These are phyloP conservation scores for Chaetops frenatus DNA, from an alignment of 2,113 vertebrate genomes.

Conservation along the genomic window DNA sequence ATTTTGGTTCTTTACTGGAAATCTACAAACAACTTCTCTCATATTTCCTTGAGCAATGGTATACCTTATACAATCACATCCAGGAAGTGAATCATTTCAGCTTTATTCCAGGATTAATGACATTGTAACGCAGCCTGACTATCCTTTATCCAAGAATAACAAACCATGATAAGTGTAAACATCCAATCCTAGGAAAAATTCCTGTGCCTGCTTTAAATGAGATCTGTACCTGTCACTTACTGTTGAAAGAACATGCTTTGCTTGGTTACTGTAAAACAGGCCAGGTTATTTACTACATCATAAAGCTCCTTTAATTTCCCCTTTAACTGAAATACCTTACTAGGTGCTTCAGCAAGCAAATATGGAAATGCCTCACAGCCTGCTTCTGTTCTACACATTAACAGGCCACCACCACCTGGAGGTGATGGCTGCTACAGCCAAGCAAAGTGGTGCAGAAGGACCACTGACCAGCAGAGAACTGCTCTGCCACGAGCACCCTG, in stretches of 20 bases:
- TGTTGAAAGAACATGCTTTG: background rate
- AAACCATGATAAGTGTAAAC: background rate
- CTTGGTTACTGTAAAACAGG: background rate
- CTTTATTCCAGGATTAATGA: background rate
- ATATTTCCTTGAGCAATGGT: background rate
- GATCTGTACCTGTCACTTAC: background rate
- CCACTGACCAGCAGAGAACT: background rate
- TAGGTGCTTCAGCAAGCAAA: background rate
- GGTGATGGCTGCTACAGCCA: background rate
- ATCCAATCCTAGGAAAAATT: background rate
- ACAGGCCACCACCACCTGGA: background rate
- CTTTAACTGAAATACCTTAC: background rate
- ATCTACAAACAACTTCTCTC: background rate
- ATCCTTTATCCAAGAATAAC: background rate
- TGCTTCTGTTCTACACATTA: background rate
- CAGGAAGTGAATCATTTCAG: slow-evolving; percentile 8
- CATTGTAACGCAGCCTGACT: background rate
- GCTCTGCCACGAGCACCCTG: background rate
- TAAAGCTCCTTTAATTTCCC: background rate
- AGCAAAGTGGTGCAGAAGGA: background rate
- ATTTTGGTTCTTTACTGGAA: background rate
- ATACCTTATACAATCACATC: background rate
- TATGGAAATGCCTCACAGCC: background rate
- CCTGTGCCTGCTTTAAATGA: background rate
- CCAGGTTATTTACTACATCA: background rate